Evolutionary conservation across 2,797 vertebrate species (phyloP).

Genomic region (Muscicapa striata): DNA sequence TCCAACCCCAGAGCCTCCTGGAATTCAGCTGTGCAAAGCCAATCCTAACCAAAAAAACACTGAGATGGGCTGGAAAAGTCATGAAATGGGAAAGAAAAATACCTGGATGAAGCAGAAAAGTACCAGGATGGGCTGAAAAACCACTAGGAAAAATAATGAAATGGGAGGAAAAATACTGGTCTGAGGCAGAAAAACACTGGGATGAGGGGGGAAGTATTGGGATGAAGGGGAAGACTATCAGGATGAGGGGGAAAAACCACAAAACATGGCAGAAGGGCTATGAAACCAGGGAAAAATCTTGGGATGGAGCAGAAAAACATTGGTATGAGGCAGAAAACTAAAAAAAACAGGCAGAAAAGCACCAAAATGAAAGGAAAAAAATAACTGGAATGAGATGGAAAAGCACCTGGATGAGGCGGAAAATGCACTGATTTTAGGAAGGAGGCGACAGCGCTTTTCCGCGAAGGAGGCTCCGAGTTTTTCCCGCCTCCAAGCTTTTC

Average conservation of each 20-base stretch:
- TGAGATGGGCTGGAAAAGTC: too few relatives aligned
- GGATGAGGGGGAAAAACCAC: background rate
- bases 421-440: background rate
- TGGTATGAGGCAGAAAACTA: background rate
- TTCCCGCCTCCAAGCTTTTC: background rate
- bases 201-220: background rate
- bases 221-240: too few relatives aligned
- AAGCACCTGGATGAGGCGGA: background rate
- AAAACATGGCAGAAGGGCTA: background rate
- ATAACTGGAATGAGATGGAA: background rate
- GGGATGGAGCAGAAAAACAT: rapidly evolving
- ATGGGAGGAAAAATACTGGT: background rate
- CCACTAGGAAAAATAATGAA: background rate
- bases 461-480: rapidly evolving
- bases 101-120: background rate
- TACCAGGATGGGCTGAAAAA: background rate
- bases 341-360: background rate
- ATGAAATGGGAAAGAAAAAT: too few relatives aligned
- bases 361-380: rapidly evolving
- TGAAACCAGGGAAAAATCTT: rapidly evolving
- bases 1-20: background rate
- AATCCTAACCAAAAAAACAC: background rate
- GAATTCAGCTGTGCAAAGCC: background rate
- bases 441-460: background rate
- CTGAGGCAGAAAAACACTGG: background rate